Evolutionary conservation across 2,113 vertebrate genomes (phyloP).

Genomic region (Myotis lucifugus): DNA sequence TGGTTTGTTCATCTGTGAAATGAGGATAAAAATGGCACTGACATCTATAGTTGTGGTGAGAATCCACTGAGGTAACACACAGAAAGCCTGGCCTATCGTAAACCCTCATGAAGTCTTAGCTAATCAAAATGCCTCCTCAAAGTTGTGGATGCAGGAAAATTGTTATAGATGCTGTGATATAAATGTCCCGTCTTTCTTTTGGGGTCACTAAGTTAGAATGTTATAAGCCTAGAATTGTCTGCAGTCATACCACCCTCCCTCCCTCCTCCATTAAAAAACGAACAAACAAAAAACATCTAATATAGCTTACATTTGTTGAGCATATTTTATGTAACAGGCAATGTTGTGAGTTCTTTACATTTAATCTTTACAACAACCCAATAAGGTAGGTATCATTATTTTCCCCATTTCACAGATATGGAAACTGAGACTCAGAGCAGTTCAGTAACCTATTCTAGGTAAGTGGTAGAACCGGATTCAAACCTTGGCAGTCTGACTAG

Average conservation of each 20-base stretch:
- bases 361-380: neutral
- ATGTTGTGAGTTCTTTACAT: neutral
- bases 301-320: neutral
- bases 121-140: neutral
- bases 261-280: neutral
- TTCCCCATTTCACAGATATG: neutral
- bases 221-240: neutral
- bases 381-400: neutral
- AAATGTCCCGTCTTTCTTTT: neutral
- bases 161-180: neutral
- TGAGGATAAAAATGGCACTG: neutral
- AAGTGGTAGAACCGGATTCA: neutral
- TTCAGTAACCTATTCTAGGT: neutral
- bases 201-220: neutral
- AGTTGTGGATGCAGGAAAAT: neutral
- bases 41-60: neutral
- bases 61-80: neutral
- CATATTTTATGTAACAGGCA: neutral
- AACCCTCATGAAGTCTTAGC: neutral
- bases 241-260: neutral
- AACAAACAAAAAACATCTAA: neutral
- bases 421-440: constrained; percentile 17
- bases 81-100: neutral
- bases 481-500: neutral
- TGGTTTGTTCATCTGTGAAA: neutral